These are phyloP conservation scores for Drosophila diplacantha DNA, from an alignment of 2,888 invertebrate species.

Conservation along the genomic window DNA sequence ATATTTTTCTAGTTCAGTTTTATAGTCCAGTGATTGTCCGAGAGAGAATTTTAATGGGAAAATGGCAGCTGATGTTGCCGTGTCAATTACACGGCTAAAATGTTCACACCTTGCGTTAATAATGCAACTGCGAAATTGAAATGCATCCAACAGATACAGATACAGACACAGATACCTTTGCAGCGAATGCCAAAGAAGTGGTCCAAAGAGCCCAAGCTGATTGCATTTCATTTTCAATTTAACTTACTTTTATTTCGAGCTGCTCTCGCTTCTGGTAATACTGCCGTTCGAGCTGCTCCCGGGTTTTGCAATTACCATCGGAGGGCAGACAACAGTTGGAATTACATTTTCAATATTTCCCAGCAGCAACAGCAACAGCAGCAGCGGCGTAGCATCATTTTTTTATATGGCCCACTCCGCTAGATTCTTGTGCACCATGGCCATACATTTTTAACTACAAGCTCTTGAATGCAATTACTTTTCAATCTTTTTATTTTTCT, in stretches of 20 bases:
- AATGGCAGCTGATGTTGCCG: background rate
- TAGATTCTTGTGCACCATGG: conserved; percentile 57
- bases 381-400: conserved; percentile 48
- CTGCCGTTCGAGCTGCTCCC: conserved; percentile 36
- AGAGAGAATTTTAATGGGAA: background rate
- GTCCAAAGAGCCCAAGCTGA: conserved; percentile 52
- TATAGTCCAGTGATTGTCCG: background rate
- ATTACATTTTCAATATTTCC: conserved; percentile 70
- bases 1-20: background rate
- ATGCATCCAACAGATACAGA: conserved; percentile 14
- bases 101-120: conserved; percentile 55
- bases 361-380: conserved; percentile 16
- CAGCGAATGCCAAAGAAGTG: conserved; percentile 43
- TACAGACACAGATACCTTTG: background rate
- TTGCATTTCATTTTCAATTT: conserved; percentile 68
- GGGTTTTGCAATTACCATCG: conserved; percentile 54
- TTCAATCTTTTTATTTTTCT: conserved; percentile 57
- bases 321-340: conserved; percentile 43
- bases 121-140: conserved; percentile 57
- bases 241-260: conserved; percentile 61
- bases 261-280: conserved; percentile 24
- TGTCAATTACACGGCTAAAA: conserved; percentile 34
- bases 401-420: conserved; percentile 39
- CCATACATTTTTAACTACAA: conserved; percentile 72
- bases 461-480: conserved; percentile 72